These are phyloP conservation scores for Yponomeuta cagnagella DNA, from an alignment of 2,888 invertebrate genomes.

Conservation along the genomic window DNA sequence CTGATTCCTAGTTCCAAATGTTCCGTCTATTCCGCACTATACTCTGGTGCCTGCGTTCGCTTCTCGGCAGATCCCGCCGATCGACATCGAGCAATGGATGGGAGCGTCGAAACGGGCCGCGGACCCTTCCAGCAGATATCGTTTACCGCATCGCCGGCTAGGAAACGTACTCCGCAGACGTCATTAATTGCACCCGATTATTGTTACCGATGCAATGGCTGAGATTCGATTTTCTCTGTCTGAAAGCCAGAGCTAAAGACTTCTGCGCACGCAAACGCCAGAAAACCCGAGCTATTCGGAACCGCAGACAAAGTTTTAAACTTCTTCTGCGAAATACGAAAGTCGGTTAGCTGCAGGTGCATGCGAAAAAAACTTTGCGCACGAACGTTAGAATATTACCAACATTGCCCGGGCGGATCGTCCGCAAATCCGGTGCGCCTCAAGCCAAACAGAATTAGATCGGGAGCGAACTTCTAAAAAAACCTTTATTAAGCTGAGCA, in stretches of 20 bases:
- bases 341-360: slow-evolving; percentile 2
- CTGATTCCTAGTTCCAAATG: not conserved
- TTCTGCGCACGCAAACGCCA: not conserved
- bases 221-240: not conserved
- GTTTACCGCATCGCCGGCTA: slow-evolving; percentile 8
- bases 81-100: slow-evolving; percentile 39
- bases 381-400: not conserved
- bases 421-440: not conserved
- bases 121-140: slow-evolving; percentile 6
- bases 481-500: slow-evolving; percentile 43
- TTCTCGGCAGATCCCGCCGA: slow-evolving; percentile 22
- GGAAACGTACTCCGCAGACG: slow-evolving; percentile 11
- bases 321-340: not conserved
- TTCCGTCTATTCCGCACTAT: not conserved
- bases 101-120: slow-evolving; percentile 22
- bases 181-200: slow-evolving; percentile 11
- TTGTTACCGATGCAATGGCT: not conserved
- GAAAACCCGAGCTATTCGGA: not conserved
- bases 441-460: slow-evolving; percentile 37
- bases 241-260: not conserved
- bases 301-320: not conserved
- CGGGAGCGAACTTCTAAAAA: slow-evolving; percentile 39
- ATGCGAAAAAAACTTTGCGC: not conserved
- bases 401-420: not conserved
- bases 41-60: slow-evolving; percentile 4